phyloP scores from a whole-genome alignment of 2,113 vertebrate species.

The Bucco capensis region DNA sequence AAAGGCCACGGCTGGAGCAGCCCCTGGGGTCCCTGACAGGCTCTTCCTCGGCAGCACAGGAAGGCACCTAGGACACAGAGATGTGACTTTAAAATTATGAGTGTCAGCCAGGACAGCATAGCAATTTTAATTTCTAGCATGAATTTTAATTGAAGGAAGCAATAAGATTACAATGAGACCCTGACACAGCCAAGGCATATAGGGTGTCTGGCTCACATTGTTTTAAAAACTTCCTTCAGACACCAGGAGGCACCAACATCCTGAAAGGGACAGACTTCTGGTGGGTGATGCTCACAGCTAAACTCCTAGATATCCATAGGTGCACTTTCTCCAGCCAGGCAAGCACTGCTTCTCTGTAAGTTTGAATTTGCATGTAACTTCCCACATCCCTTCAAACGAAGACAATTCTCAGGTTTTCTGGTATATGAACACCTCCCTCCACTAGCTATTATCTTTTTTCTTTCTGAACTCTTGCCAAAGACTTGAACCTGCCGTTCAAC shows the following conservation, averaged over 20 bases:
- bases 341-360: neutral
- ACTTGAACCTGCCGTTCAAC: neutral
- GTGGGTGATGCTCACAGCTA: neutral
- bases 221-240: constrained; percentile 25
- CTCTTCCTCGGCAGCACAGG: neutral
- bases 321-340: neutral
- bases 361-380: neutral
- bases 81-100: neutral
- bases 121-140: neutral
- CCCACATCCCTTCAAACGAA: neutral
- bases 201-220: neutral
- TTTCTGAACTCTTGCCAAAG: neutral
- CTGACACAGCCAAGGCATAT: neutral
- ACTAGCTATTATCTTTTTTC: neutral
- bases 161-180: neutral
- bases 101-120: neutral
- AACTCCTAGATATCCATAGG: neutral
- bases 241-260: constrained; percentile 62
- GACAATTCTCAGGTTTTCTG: neutral
- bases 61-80: neutral
- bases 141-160: neutral
- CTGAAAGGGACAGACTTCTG: neutral
- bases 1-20: neutral
- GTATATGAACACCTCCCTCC: neutral
- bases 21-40: neutral